Base-by-base conservation (phyloP, 2,797 vertebrate species). In the Bovichtus diacanthus region DNA sequence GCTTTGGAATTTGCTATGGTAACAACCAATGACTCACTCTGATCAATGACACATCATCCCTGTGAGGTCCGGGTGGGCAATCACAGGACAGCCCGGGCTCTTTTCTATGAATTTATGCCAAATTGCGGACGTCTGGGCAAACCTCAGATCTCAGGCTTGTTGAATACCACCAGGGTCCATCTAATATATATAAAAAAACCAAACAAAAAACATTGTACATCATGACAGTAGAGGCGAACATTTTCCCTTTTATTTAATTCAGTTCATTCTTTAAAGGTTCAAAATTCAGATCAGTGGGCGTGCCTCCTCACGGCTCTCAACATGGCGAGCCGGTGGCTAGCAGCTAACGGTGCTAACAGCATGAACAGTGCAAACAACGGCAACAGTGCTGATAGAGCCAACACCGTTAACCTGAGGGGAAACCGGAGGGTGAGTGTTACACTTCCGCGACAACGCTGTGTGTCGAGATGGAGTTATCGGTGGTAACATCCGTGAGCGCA, bases 1-100 rank as follows among this genome's bases (percentile, higher is more conserved):
- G 64, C 78, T 72, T 73, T 54, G 70, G 80, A 84, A 77, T 82
- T 81, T 69, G 36, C 29, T 31, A 23, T 60, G 27, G 81, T 83
- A 88, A 86, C 78, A 79, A 41, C 47, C 62, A 81, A 53, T 84
- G 81, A 74, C 54, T 81, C 76, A 83, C 62, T 88, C 56, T 78
- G 71, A 80, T 82, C 67, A 81, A 59, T 80, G 60, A 74, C 39
- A 81, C 38, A 53, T 67, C 60, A 78, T 83, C 54, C 72, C 47
- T 87, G 71, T 73, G 82, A 82, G 82, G 80, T 83, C 80, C 61
- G 61, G 46, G 62, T 61, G 65, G 55, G 44, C 15, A 77, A 72
- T 76, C 60, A 34, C 56, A 16, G 27, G 46, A 77, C 15, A 75
- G 61, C 36, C 23, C 21, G 1, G 60, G 21, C 29, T 70, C 41